Conservation (phyloP, 2,888 invertebrate genomes). For the Sussaba pulchella region DNA sequence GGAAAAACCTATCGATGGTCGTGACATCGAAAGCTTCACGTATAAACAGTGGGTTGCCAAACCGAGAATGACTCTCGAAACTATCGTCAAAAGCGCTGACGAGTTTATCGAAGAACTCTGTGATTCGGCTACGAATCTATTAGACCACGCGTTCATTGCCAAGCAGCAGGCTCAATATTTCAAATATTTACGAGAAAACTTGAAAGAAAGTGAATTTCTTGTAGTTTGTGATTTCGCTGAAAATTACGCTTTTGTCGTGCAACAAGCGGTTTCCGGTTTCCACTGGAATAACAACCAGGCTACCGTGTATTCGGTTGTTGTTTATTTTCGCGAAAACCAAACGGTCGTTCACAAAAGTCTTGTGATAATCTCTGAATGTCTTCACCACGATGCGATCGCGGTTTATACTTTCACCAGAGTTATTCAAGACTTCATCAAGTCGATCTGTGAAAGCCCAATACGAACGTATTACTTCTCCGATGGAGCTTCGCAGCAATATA, state of each 20-base stretch:
- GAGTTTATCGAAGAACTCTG: constrained; percentile 58
- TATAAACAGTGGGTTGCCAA: constrained; percentile 56
- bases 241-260: no score
- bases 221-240: constrained; percentile 58
- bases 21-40: constrained; percentile 48
- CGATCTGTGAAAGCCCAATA: not conserved
- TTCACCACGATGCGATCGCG: constrained; percentile 61
- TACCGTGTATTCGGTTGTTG: constrained; percentile 59
- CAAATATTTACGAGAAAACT: constrained; percentile 36
- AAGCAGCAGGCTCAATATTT: constrained; percentile 48
- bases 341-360: constrained; percentile 52
- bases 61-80: constrained; percentile 41
- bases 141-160: constrained; percentile 53
- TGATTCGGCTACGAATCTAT: constrained; percentile 22
- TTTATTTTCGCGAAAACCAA: constrained; percentile 45
- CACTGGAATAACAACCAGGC: no score
- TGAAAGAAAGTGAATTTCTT: constrained; percentile 50
- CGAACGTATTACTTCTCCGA: constrained; percentile 59
- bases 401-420: constrained; percentile 44
- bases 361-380: constrained; percentile 58
- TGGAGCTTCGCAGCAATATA: constrained; percentile 59
- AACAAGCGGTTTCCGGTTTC: constrained; percentile 52
- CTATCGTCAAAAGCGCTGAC: constrained; percentile 15
- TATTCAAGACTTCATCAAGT: constrained; percentile 27
- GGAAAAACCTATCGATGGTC: constrained; percentile 23